Evolutionary conservation across 2,797 vertebrate species (phyloP), one percentile per base, ranked within the genome.

Genomic region (Serranus cabrilla): DNA sequence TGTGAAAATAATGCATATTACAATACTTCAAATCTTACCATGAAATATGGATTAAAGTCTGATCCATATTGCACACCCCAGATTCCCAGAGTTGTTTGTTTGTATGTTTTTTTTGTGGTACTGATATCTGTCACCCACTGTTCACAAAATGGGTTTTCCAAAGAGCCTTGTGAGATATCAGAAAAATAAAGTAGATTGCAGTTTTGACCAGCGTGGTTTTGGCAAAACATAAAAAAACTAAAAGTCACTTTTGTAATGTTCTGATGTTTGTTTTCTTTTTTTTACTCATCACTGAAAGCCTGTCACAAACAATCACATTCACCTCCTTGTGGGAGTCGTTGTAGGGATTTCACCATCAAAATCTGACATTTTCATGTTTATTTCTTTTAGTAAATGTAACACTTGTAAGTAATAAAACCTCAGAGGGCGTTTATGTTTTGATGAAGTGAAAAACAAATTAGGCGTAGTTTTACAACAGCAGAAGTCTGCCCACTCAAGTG

Each of bases 351-450:
- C 21, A 14, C 34, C 0, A 16, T 61, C 23, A 71, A 39, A n/a
- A 62, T 59, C 58, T 39, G 49, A 60, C 7, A 18, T 63, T 57
- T 55, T 66, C 3, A 11, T 46, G 21, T 63, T 74, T 25, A 49
- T 73, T 72, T 56, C 27, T 34, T 16, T 50, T 13, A 31, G n/a
- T 63, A 11, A 65, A 61, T 76, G 13, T 40, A 6, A 42, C 62
- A 31, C 27, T 56, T 64, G 8, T 12, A 52, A 55, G 46, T 34
- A 45, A 45, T 56, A 72, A 72, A 71, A 46, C 17, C 25, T 66
- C 20, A 10, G 10, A 56, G 16, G 31, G 21, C 25, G 4, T 57
- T 49, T 0, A 5, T 27, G 25, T 58, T 40, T 79, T 47, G 17
- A 64, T 31, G 12, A 42, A 42, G 37, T 61, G 12, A 71, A 52